Evolutionary conservation across 2,888 invertebrate species (phyloP).

Genomic region (Embidobia sp.): DNA sequence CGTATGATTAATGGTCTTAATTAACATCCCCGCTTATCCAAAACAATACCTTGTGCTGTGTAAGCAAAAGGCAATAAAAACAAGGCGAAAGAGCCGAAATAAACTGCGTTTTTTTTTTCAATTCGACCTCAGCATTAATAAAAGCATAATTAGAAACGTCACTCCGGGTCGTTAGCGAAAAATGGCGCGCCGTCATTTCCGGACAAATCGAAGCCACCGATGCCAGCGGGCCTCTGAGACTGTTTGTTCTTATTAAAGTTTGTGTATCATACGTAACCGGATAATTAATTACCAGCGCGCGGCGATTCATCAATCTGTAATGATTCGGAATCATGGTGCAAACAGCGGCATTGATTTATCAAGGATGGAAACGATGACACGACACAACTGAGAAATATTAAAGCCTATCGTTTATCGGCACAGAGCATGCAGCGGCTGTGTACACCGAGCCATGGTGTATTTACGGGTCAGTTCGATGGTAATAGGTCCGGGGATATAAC

Average conservation of each 20-base stretch:
- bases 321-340: slow-evolving; percentile 40
- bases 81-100: no score
- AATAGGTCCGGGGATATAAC: slow-evolving; percentile 79
- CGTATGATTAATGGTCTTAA: no score
- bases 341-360: slow-evolving; percentile 53
- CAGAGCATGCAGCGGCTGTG: slow-evolving; percentile 18
- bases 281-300: slow-evolving; percentile 38
- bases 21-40: no score
- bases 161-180: neutral
- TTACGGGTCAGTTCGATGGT: slow-evolving; percentile 68
- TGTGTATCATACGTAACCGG: slow-evolving; percentile 10
- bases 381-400: slow-evolving; percentile 55
- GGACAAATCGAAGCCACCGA: neutral
- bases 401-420: slow-evolving; percentile 35
- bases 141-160: neutral
- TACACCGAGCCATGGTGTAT: slow-evolving; percentile 58
- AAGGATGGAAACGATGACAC: slow-evolving; percentile 48
- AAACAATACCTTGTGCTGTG: no score
- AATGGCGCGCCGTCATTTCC: neutral
- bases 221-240: neutral
- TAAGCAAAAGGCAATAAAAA: no score
- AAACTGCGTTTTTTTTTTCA: no score
- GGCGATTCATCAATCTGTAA: slow-evolving; percentile 42
- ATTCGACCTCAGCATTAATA: neutral
- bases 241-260: slow-evolving; percentile 41